Conservation (phyloP, 2,797 vertebrate genomes). For the Pangasius krempfi region DNA sequence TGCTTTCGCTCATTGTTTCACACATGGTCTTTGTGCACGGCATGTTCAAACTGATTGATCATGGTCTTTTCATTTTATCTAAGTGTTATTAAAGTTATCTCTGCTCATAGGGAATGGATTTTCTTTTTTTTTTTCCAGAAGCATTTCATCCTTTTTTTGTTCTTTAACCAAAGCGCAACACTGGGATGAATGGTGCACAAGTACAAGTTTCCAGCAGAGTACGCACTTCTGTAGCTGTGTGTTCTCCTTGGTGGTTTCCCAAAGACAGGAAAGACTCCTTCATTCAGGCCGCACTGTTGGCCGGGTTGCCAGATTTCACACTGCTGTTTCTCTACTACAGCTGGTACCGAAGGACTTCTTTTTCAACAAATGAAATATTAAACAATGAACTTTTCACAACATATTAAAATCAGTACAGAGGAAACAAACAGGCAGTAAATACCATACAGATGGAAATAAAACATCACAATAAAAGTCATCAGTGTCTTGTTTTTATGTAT, state of each 20-base stretch:
- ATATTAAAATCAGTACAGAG: neutral
- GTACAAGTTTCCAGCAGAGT: conserved; percentile 16
- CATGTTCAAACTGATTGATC: neutral
- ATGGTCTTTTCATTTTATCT: neutral
- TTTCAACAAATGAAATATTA: neutral
- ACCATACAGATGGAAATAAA: neutral
- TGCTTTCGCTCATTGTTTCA: conserved; percentile 16
- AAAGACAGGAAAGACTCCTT: conserved; percentile 16
- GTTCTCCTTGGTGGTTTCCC: conserved; percentile 18
- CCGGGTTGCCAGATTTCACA: conserved; percentile 22
- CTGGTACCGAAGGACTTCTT: neutral
- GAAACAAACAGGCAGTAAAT: neutral
- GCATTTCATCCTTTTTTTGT: neutral
- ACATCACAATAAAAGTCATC: neutral
- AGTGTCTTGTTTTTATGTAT: neutral
- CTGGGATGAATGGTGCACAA: neutral
- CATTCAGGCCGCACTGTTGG: neutral
- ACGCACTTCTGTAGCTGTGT: neutral
- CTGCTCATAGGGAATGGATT: neutral
- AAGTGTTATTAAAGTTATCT: neutral
- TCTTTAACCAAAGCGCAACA: neutral
- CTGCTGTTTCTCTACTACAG: neutral
- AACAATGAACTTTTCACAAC: neutral
- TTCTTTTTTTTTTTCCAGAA: neutral
- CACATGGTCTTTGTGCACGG: neutral